Base-by-base conservation (phyloP, 2,113 vertebrate genomes). In the Asarcornis scutulata region DNA sequence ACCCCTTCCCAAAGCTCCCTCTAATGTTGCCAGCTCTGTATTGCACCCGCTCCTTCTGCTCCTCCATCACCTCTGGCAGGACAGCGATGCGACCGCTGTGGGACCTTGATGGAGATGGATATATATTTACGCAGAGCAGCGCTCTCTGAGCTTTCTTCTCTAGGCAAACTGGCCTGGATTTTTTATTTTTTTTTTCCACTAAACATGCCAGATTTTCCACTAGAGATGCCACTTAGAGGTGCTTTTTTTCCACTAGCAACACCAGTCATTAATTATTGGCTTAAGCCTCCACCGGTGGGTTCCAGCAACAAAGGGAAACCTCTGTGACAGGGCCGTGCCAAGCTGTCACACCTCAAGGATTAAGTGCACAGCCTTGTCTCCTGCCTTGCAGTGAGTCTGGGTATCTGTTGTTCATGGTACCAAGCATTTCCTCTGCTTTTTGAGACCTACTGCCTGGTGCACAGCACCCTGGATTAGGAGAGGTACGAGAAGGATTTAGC, bases 1-100 rank as follows among this genome's bases (percentile, higher is more conserved):
- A 91, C 58, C 92, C 83, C 96, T 94, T 93, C 93, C 83, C 95
- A 71, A 95, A 87, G 92, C 96, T 96, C 96, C 93, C 96, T 94
- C 96, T 96, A 97, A 96, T 96, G 96, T 95, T 87, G 66, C 63
- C 81, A 67, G 63, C 14, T 67, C 63, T 87, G 93, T 25, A 96
- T 52, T 96, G 88, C 96, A 95, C 9, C 31, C 46, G 2, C 63
- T 91, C 52, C 44, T 79, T 21, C 26, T 31, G 74, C 81, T 69
- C 48, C 72, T 78, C 42, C 69, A 69, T 36, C 91, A 62, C 81
- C 71, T 52, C 76, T 46, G 40, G 53, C 50, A 16, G 75, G 71
- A n/a, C 58, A 59, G 91, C 6, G 0, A 9, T 27, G 71, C 13
- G 1, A 31, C 27, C 1, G 18, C 62, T 56, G 48, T 1, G 44